Evolutionary conservation across 2,888 invertebrate species (phyloP), one percentile per base, ranked within the genome.

Genomic region (Lasius fuliginosus): DNA sequence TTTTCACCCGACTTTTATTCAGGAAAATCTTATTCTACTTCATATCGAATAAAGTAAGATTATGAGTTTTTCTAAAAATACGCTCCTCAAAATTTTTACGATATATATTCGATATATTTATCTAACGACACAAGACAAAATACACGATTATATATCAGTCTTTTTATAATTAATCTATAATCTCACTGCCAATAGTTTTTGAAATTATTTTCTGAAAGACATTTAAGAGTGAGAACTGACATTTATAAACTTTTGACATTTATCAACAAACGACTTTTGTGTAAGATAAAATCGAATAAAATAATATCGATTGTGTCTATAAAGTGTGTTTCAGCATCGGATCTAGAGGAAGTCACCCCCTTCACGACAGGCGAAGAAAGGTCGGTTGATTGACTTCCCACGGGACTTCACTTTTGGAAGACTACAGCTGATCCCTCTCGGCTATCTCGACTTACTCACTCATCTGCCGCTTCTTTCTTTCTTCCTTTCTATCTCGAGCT

Each of bases 351-450:
- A 87, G 90, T 92, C 92, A 91, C 90, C 92, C 90, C 92, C 90
- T 90, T 89, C 90, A 83, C 84, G 84, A 89, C 83, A 87, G 88
- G 89, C 88, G 92, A 93, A 94, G 94, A 94, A 94, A 94, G 92
- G 91, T 92, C 92, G 92, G 92, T 93, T 95, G 95, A 95, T 95
- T 95, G 94, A 94, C 94, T 94, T 94, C 95, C 94, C 95, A 89
- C 91, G 94, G 94, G 94, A 94, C 91, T 93, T 88, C 87, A 92
- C 92, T 93, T 93, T 92, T 89, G 87, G 92, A 94, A 93, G 92
- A 93, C 93, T 93, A 93, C 94, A 93, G 93, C 93, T 94, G 94
- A 94, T 94, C 94, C 94, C 94, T 93, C 90, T 92, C 92, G 93
- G 94, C 93, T 92, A 93, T 93, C 94, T 91, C 89, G 89, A 89